Base-by-base conservation (phyloP, 1,140 invertebrate genomes). In the Heliothis subflexa region DNA sequence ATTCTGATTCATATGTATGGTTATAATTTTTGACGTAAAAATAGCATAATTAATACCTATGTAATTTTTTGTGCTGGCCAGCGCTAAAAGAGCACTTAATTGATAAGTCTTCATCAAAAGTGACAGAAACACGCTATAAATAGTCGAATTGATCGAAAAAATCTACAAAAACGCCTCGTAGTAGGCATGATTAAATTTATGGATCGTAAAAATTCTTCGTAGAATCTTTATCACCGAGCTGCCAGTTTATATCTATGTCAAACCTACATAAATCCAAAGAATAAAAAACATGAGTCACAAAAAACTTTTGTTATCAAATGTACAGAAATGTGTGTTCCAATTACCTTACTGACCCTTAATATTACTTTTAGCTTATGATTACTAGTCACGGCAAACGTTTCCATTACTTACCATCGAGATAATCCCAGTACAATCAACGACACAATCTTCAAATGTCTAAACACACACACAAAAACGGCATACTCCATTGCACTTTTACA, bases 361-460 rank as follows among this genome's bases (percentile, higher is more conserved):
- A 40, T 40, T 54, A 12, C 10, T 40, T 40, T 12, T 13, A 21
- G 28, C 47, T 52, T 52, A 28, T n/a, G 3, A 10, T 25, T 10
- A 25, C 0, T n/a, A n/a, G 13, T 25, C 55, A 25, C 16, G 18
- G 18, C 18, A 74, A 61, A 25, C 14, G 16, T 21, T 61, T 28
- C 28, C 55, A 49, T n/a, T 33, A 80, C 81, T 85, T 59, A 84
- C 84, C 84, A 85, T 84, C 49, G 70, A 62, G 52, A 81, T 82
- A 81, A 78, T 84, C 84, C 79, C 49, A 54, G 74, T 76, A 79
- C 80, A 81, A 85, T 74, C 78, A 79, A 82, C 64, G 62, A 79
- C 71, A 81, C 66, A 72, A 73, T 68, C 79, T 57, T 78, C 49
- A 82, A 82, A 77, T 78, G 81, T 85, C 78, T 78, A 52, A 45